These are phyloP conservation scores for Patella pellucida DNA, from an alignment of 2,888 invertebrate species.

Conservation along the genomic window DNA sequence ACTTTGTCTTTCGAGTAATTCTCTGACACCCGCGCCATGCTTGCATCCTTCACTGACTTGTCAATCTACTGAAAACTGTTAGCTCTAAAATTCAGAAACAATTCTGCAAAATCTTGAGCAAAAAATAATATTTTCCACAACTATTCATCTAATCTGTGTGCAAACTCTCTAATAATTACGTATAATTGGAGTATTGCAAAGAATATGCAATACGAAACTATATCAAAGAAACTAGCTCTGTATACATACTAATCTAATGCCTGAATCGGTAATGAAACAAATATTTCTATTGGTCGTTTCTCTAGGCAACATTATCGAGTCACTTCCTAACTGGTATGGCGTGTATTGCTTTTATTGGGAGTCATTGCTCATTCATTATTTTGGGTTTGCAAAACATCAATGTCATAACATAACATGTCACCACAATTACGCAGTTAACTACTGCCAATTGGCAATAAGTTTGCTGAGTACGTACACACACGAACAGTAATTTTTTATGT, in stretches of 20 bases:
- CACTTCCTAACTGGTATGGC: constrained; percentile 29
- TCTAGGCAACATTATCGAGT: constrained; percentile 37
- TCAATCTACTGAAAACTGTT: background rate
- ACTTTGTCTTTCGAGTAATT: constrained; percentile 63
- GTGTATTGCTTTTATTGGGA: background rate
- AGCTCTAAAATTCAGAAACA: too few relatives aligned
- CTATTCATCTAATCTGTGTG: background rate
- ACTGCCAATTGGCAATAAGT: too few relatives aligned
- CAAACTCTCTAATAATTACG: background rate
- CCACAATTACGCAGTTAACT: too few relatives aligned
- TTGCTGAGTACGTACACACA: too few relatives aligned
- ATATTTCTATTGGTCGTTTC: constrained; percentile 41
- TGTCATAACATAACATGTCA: too few relatives aligned
- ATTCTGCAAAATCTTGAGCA: too few relatives aligned
- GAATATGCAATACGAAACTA: constrained; percentile 18
- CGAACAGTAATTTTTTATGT: too few relatives aligned
- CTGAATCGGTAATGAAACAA: constrained; percentile 16
- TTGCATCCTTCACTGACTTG: constrained; percentile 31
- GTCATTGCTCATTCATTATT: too few relatives aligned
- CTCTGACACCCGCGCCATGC: constrained; percentile 65
- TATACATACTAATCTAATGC: constrained; percentile 16
- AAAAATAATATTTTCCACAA: background rate
- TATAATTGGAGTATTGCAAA: background rate
- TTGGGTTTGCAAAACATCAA: too few relatives aligned
- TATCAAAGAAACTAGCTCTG: constrained; percentile 20